Base-by-base conservation (phyloP, 2,888 invertebrate genomes). In the Ceriagrion tenellum region DNA sequence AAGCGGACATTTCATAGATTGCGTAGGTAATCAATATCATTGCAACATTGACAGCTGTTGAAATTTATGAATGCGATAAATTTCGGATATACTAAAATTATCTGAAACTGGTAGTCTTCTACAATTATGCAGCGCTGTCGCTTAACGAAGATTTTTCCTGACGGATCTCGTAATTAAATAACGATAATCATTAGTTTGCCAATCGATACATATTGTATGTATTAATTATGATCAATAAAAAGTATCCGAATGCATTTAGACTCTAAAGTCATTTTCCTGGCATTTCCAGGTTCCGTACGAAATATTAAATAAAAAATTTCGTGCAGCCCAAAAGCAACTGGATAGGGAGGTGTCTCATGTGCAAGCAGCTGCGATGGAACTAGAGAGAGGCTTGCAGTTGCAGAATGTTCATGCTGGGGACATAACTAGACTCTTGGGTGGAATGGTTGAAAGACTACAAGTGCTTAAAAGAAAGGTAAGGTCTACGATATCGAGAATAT, bases 271-370 rank as follows among this genome's bases (percentile, higher is more conserved):
- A 91, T 91, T 93, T 93, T 40, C 90, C 95, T 90, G 59, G 95
- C 95, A 95, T 95, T 96, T 97, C 35, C 96, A 99, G 99, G 99
- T 99, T 96, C 99, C 99, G 1, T 99, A 99, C 96, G 99, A 99
- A 97, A 98, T 99, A 95, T 97, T 99, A 96, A 99, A 99, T 97
- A 99, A 99, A 97, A 99, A 99, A 96, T 99, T 99, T 97, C 98
- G 99, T 95, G 98, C 98, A 90, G 99, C 99, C 3, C 99, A 99
- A 97, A 99, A 99, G 96, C 98, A 98, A 23, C 97, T 99, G 95
- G 99, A 99, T 96, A 97, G 99, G 95, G 99, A 99, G 97, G 98
- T 99, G 0, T 98, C 99, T 1, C 99, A 99, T 96, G 98, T 99
- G 4, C 98, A 98, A 96, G 98, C 98, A 95, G 98, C 98, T 0